Percentiles rank a stretch among this genome's conserved stretches.
Conservation (phyloP, 2,113 vertebrate genomes). For the Jaculus jaculus region DNA sequence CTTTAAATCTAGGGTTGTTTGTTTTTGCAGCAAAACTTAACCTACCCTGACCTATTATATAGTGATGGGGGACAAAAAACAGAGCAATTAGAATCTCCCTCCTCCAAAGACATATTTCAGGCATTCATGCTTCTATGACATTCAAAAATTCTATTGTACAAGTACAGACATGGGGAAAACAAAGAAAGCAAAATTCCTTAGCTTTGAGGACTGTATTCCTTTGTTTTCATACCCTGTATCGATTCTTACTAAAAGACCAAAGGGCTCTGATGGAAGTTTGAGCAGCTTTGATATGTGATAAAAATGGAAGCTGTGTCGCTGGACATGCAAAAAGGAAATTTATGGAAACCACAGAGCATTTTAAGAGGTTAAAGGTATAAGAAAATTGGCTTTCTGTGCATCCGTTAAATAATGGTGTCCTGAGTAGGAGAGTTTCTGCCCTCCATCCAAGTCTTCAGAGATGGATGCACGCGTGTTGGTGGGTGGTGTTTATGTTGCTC, state of each 20-base stretch:
- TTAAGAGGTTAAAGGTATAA: slow-evolving; percentile 69
- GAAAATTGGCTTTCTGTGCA: slow-evolving; percentile 63
- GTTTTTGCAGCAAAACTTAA: background rate
- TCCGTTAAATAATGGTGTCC: slow-evolving; percentile 66
- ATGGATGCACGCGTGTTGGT: background rate
- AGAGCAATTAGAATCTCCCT: background rate
- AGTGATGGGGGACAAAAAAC: background rate
- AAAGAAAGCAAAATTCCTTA: background rate
- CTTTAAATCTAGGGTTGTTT: background rate
- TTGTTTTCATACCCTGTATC: background rate
- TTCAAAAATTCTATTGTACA: background rate
- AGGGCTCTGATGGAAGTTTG: background rate
- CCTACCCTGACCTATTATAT: background rate
- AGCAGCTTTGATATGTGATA: slow-evolving; percentile 21
- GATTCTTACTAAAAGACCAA: background rate
- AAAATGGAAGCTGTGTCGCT: slow-evolving; percentile 56
- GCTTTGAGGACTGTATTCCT: background rate
- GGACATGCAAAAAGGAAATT: slow-evolving; percentile 66
- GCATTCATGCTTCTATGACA: background rate
- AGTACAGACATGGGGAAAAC: background rate
- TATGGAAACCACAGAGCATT: slow-evolving; percentile 63
- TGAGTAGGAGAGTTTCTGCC: slow-evolving; percentile 24
- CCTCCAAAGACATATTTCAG: background rate
- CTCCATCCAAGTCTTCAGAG: background rate
- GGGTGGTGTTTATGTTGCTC: background rate